A percentile compares a stretch with the other conserved stretches of the same genome.
phyloP scores from a whole-genome alignment of 37 sponge, comb jelly and placozoan species.

The Chondrosia reniformis region DNA sequence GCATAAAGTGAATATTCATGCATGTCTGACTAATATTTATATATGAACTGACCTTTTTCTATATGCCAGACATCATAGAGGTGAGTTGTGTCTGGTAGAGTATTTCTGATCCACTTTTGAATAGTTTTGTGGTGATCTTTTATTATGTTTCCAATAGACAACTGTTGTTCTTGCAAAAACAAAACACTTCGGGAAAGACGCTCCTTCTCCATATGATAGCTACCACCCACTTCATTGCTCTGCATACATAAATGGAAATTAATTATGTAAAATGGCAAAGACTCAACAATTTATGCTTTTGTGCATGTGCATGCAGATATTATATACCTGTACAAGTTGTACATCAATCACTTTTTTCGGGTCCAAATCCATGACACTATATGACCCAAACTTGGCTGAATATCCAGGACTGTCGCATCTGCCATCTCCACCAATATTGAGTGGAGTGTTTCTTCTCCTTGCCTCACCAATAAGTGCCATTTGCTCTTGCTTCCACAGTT shows the following conservation, averaged over 20 bases:
- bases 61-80: slow-evolving; percentile 41
- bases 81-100: neutral
- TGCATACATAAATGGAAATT: neutral
- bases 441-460: neutral
- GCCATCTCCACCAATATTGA: slow-evolving; percentile 57
- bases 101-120: slow-evolving; percentile 21
- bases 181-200: slow-evolving; percentile 15
- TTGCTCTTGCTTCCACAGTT: slow-evolving; percentile 34
- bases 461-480: slow-evolving; percentile 7
- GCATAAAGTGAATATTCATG: neutral
- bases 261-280: neutral
- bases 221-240: slow-evolving; percentile 49
- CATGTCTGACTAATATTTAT: neutral
- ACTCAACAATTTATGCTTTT: neutral
- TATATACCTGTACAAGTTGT: slow-evolving; percentile 56
- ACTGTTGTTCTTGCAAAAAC: neutral
- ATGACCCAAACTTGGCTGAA: slow-evolving; percentile 58
- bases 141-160: slow-evolving; percentile 9
- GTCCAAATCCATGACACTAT: slow-evolving; percentile 39
- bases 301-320: neutral
- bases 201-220: slow-evolving; percentile 49
- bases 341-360: slow-evolving; percentile 32
- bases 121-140: slow-evolving; percentile 27
- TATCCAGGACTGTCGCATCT: slow-evolving; percentile 62
- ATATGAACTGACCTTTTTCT: slow-evolving; percentile 19